phyloP scores from a whole-genome alignment of 2,888 invertebrate genomes.

The Ephialtes manifestator region DNA sequence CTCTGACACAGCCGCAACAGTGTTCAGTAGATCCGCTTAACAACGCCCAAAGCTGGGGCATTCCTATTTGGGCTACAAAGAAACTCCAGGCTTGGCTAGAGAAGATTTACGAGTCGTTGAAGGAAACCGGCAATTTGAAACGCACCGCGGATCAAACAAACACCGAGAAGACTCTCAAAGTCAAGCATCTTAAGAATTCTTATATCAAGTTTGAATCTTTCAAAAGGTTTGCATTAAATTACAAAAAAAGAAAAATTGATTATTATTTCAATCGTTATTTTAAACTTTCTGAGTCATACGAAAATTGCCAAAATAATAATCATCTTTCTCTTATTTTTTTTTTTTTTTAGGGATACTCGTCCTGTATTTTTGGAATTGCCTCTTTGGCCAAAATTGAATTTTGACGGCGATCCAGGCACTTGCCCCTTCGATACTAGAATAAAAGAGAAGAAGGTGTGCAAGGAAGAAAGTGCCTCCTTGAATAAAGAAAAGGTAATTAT shows the following conservation, averaged over 20 bases:
- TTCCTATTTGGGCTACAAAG: conserved; percentile 88
- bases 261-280: too few relatives aligned
- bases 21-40: conserved; percentile 87
- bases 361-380: conserved; percentile 90
- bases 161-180: conserved; percentile 83
- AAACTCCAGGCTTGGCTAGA: conserved; percentile 87
- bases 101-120: conserved; percentile 89
- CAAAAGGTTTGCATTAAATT: conserved; percentile 86
- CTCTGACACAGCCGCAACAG: conserved; percentile 86
- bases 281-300: too few relatives aligned
- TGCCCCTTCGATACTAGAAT: conserved; percentile 84
- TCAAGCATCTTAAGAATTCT: conserved; percentile 89
- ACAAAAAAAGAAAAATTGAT: too few relatives aligned
- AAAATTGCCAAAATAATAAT: neutral
- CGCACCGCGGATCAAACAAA: conserved; percentile 75
- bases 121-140: conserved; percentile 77
- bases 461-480: conserved; percentile 77
- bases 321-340: conserved; percentile 22
- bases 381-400: conserved; percentile 88
- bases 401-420: conserved; percentile 84
- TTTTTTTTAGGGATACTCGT: conserved; percentile 86
- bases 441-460: conserved; percentile 77
- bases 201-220: conserved; percentile 92
- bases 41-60: conserved; percentile 87
- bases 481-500: conserved; percentile 81